Evolutionary conservation across 2,888 invertebrate genomes (phyloP), one percentile per base, ranked within the genome.

Genomic region (Lasioglossum malachurum): DNA sequence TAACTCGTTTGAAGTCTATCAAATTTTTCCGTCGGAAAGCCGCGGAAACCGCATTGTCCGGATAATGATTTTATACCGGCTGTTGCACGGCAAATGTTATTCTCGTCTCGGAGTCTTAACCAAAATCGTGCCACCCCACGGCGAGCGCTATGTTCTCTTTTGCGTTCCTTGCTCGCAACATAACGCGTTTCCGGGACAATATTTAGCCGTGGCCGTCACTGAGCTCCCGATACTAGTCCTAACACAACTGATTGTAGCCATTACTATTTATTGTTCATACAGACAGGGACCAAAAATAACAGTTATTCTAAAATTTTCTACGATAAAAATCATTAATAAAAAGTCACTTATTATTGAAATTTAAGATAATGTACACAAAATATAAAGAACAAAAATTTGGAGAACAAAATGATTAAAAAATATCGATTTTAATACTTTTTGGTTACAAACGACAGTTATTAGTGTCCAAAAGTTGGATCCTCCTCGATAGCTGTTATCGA

Each of bases 41-140:
- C 64, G 38, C 19, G 69, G 53, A 53, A 77, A 64, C 79, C 14
- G 31, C 67, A 78, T 84, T 81, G 86, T 78, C 10, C 57, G 72
- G 31, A 19, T 73, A 82, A 84, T 78, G 75, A 78, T 82, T 86
- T 82, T 38, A 82, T 75, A 69, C 46, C 71, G n/a, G 23, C 8
- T 46, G 81, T 41, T 78, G 75, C 53, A 31, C 46, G 57, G 16
- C 31, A 23, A 53, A 69, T 81, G 76, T 81, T 75, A 81, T 78
- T 80, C 67, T 44, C 44, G n/a, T 64, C 75, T 35, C 38, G 16
- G 75, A 64, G 23, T 75, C 14, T 14, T 27, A 38, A 77, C 53
- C 35, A 16, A 16, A 44, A 16, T 19, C 38, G 16, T 41, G 35
- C 23, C 5, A 4, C 23, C 16, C n/a, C 53, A 49, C 67, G 67